These are phyloP conservation scores for Diplosoma virens DNA, from an alignment of 23 tunicate species.

Conservation along the genomic window DNA sequence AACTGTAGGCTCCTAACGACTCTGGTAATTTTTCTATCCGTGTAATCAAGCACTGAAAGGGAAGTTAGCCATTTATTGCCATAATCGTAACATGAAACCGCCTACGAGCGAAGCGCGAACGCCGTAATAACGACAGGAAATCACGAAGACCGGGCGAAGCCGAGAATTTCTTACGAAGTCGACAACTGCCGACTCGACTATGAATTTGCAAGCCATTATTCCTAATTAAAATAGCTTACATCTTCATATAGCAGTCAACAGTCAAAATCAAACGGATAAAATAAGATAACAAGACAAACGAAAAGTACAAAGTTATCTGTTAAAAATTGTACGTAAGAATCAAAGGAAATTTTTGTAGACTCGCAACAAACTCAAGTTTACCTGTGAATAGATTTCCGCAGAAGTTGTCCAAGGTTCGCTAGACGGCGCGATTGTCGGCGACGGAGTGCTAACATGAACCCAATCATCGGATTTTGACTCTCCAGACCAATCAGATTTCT, in stretches of 20 bases:
- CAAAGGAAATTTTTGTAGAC: neutral
- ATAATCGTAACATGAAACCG: too few relatives aligned
- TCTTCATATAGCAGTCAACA: conserved; percentile 72
- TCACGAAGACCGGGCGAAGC: neutral
- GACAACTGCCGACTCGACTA: conserved; percentile 28
- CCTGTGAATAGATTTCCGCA: neutral
- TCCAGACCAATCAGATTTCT: conserved; percentile 11
- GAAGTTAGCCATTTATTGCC: too few relatives aligned
- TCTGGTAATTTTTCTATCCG: too few relatives aligned
- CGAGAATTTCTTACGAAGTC: neutral
- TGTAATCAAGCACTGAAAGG: too few relatives aligned
- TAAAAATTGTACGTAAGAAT: too few relatives aligned
- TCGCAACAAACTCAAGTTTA: neutral
- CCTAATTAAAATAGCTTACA: conserved; percentile 82
- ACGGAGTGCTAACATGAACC: conserved; percentile 57
- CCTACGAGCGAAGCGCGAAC: too few relatives aligned
- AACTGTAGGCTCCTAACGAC: too few relatives aligned
- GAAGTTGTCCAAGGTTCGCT: neutral
- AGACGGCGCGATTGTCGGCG: conserved; percentile 13
- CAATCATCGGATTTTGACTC: conserved; percentile 55
- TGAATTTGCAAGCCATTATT: conserved; percentile 71
- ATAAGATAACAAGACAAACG: too few relatives aligned
- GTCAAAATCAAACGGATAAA: neutral
- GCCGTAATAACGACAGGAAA: neutral
- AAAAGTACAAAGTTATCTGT: too few relatives aligned